phyloP scores from a whole-genome alignment of 1,140 invertebrate species.

The Pollicipes pollicipes region DNA sequence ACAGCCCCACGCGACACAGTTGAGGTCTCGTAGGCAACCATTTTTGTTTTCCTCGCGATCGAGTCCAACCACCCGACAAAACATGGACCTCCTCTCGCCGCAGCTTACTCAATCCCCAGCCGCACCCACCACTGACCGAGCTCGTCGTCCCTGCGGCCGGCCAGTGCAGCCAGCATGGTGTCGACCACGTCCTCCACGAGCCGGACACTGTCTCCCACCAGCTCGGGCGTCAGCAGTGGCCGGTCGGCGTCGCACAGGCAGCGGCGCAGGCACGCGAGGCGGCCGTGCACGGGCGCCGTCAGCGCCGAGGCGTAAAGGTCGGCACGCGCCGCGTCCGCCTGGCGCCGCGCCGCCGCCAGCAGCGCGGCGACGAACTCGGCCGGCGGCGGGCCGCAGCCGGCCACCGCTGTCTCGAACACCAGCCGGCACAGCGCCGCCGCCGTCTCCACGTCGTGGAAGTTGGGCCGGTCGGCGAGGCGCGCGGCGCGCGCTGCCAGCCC shows the following conservation, averaged over 20 bases:
- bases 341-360: neutral
- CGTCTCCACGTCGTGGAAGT: neutral
- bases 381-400: too few species aligned
- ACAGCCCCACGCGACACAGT: too few species aligned
- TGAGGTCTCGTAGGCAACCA: too few species aligned
- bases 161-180: neutral
- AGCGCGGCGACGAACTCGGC: neutral
- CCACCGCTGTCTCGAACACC: neutral
- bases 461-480: neutral
- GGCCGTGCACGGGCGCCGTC: neutral
- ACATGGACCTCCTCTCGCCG: too few species aligned
- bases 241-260: neutral
- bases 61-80: too few species aligned
- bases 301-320: neutral
- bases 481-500: neutral
- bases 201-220: neutral
- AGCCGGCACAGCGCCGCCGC: neutral
- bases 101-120: too few species aligned
- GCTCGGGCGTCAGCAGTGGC: neutral
- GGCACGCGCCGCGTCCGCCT: neutral
- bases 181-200: neutral
- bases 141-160: neutral
- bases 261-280: neutral
- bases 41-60: too few species aligned
- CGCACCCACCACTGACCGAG: too few species aligned